phyloP scores from a whole-genome alignment of 2,113 vertebrate species.

The Protobothrops mucrosquamatus region DNA sequence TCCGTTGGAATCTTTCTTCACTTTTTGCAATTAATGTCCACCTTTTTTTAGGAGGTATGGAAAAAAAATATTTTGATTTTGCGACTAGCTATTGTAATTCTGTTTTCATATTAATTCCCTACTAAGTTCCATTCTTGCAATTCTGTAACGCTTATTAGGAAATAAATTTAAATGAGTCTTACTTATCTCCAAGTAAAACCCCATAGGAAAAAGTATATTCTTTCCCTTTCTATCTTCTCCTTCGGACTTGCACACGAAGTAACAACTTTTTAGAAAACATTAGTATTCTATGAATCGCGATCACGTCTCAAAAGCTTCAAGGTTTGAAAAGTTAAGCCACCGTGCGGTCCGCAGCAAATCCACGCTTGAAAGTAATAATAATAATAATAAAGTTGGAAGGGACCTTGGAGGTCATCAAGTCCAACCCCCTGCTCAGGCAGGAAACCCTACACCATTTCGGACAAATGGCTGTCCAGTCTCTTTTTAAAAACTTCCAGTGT shows the following conservation, averaged over 20 bases:
- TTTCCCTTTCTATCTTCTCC: background rate
- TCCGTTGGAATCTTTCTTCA: background rate
- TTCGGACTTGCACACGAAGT: too few relatives aligned
- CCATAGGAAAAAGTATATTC: background rate
- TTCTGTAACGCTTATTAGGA: background rate
- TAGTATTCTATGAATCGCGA: background rate
- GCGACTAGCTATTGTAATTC: background rate
- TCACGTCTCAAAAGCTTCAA: background rate
- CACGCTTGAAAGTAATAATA: too few relatives aligned
- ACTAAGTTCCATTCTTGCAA: background rate
- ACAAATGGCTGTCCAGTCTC: too few relatives aligned
- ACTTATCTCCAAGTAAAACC: background rate
- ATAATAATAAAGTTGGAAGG: too few relatives aligned
- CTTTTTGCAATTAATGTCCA: background rate
- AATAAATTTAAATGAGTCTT: background rate
- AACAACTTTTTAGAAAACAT: background rate
- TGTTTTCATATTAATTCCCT: too few relatives aligned
- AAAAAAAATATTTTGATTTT: background rate
- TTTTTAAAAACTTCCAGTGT: too few relatives aligned
- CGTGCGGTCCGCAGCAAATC: background rate
- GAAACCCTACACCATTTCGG: too few relatives aligned
- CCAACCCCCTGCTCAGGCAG: too few relatives aligned
- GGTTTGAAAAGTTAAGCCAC: background rate
- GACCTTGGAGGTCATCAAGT: too few relatives aligned
- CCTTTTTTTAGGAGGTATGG: too few relatives aligned